Conservation (phyloP, 2,888 invertebrate species). For the Siphonodentalium dalli region DNA sequence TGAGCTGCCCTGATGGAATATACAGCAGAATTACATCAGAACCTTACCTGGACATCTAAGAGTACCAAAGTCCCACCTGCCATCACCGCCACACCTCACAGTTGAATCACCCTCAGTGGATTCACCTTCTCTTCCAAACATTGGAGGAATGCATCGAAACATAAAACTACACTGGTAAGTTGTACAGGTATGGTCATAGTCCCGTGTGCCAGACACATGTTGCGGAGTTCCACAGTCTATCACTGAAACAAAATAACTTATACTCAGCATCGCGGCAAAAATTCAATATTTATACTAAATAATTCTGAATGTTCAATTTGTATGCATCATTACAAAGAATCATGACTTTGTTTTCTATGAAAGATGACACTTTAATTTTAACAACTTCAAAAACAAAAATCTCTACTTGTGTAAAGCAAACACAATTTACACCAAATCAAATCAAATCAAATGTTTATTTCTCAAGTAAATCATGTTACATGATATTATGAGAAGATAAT, state of each 20-base stretch:
- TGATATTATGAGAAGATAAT: too few species aligned
- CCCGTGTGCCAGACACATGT: slow-evolving; percentile 28
- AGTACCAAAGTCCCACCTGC: slow-evolving; percentile 98
- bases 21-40: too few species aligned
- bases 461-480: too few species aligned
- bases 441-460: too few species aligned
- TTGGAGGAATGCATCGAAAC: slow-evolving; percentile 35
- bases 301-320: neutral
- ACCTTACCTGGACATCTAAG: slow-evolving; percentile 82
- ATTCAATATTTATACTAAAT: too few species aligned
- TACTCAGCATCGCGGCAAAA: neutral
- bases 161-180: slow-evolving; percentile 33
- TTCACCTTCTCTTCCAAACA: slow-evolving; percentile 80
- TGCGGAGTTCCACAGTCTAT: slow-evolving; percentile 37
- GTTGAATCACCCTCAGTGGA: slow-evolving; percentile 80
- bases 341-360: too few species aligned
- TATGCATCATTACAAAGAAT: neutral
- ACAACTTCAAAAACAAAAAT: too few species aligned
- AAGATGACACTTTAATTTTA: too few species aligned
- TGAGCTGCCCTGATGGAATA: too few species aligned
- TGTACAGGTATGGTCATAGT: slow-evolving; percentile 30
- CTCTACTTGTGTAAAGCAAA: too few species aligned
- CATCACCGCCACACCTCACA: slow-evolving; percentile 89
- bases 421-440: too few species aligned
- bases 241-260: slow-evolving; percentile 21